phyloP scores from a whole-genome alignment of 2,888 invertebrate genomes.

The Mimachlamys varia region DNA sequence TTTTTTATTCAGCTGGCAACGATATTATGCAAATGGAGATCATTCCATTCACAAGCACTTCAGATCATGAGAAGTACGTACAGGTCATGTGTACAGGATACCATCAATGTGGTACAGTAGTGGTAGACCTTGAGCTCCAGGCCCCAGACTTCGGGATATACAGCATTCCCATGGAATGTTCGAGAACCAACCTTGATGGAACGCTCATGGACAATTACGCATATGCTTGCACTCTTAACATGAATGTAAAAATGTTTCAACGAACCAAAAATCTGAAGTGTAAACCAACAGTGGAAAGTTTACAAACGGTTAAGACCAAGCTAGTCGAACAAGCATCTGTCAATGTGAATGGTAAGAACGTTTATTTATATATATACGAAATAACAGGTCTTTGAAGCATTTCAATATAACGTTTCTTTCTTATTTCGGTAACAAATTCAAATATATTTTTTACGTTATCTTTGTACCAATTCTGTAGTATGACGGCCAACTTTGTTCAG shows the following conservation, averaged over 20 bases:
- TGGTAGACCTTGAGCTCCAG: background rate
- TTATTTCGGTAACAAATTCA: no score
- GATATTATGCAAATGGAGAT: background rate
- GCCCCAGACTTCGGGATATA: background rate
- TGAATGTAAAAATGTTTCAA: background rate
- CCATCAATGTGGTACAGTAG: background rate
- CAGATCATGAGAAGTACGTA: background rate
- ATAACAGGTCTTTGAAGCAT: no score
- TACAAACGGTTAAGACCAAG: background rate
- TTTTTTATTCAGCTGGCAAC: background rate
- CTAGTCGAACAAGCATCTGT: background rate
- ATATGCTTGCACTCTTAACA: background rate
- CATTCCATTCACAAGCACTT: background rate
- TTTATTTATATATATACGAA: no score
- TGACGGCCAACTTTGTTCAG: no score
- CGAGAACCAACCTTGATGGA: background rate
- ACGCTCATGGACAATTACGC: background rate
- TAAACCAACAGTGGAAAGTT: background rate
- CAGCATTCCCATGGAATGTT: background rate
- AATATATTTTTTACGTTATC: no score
- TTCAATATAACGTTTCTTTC: no score
- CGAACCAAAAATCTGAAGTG: background rate
- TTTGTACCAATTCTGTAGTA: no score
- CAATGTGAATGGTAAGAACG: background rate
- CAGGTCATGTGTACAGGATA: background rate